phyloP scores from a whole-genome alignment of 2,888 invertebrate species.

The Spodoptera picta region DNA sequence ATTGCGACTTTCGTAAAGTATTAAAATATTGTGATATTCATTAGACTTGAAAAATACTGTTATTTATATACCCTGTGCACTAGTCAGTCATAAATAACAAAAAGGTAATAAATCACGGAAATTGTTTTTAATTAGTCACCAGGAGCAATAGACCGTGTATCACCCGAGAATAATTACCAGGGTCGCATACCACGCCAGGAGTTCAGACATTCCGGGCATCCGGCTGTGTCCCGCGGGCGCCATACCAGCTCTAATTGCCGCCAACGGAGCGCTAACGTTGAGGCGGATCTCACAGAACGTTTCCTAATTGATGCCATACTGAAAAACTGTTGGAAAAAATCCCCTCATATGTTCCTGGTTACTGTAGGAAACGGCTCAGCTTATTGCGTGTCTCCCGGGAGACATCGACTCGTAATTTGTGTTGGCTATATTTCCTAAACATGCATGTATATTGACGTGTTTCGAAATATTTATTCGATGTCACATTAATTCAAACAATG shows the following conservation, averaged over 20 bases:
- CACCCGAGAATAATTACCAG: slow-evolving; percentile 77
- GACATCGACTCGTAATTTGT: slow-evolving; percentile 53
- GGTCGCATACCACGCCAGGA: slow-evolving; percentile 73
- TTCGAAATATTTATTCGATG: slow-evolving; percentile 30
- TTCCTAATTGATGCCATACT: slow-evolving; percentile 67
- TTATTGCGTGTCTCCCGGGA: slow-evolving; percentile 59
- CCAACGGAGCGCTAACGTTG: slow-evolving; percentile 68
- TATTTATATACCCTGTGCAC: slow-evolving; percentile 7
- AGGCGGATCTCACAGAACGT: slow-evolving; percentile 71
- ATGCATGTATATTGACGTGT: slow-evolving; percentile 10
- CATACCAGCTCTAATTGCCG: slow-evolving; percentile 68
- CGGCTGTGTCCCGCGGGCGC: slow-evolving; percentile 73
- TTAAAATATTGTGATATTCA: background rate
- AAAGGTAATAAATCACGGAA: slow-evolving; percentile 60
- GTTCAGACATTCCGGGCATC: slow-evolving; percentile 71
- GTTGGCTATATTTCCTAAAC: slow-evolving; percentile 24
- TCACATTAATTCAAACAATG: slow-evolving; percentile 47
- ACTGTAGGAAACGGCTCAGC: slow-evolving; percentile 66
- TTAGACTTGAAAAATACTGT: slow-evolving; percentile 6
- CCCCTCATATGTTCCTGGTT: slow-evolving; percentile 77
- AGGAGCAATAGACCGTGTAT: slow-evolving; percentile 64
- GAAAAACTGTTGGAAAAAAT: slow-evolving; percentile 64
- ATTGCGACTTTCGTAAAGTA: too few relatives aligned
- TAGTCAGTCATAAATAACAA: slow-evolving; percentile 49
- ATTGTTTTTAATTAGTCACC: slow-evolving; percentile 77